phyloP scores from a whole-genome alignment of 1,140 invertebrate species.

The Globodera rostochiensis region DNA sequence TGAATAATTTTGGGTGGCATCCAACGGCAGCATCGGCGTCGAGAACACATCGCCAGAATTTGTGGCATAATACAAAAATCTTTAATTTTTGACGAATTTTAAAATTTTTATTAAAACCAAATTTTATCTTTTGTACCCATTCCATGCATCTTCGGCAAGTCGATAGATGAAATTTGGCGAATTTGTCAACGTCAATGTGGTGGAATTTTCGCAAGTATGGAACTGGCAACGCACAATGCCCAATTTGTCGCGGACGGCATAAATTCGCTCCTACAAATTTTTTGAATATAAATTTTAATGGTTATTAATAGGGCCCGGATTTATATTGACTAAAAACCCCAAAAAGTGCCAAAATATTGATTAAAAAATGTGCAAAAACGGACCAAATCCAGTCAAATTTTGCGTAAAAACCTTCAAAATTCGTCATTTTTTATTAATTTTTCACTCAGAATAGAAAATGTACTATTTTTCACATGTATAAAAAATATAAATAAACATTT shows the following conservation, averaged over 20 bases:
- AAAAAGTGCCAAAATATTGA: no score
- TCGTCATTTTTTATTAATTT: no score
- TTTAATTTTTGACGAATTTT: slow-evolving; percentile 10
- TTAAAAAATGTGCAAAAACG: no score
- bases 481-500: no score
- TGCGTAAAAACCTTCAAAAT: no score
- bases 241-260: slow-evolving; percentile 47
- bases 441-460: no score
- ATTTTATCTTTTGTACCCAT: slow-evolving; percentile 35
- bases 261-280: slow-evolving; percentile 34
- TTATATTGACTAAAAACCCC: no score
- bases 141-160: slow-evolving; percentile 49
- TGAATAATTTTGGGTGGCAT: slow-evolving; percentile 40
- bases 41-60: slow-evolving; percentile 47
- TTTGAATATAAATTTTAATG: background rate
- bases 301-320: background rate
- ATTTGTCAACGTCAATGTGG: slow-evolving; percentile 35
- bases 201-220: slow-evolving; percentile 33
- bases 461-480: no score
- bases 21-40: slow-evolving; percentile 49
- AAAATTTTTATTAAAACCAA: no score
- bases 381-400: no score
- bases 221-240: slow-evolving; percentile 44
- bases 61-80: slow-evolving; percentile 49
- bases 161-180: slow-evolving; percentile 39